These are phyloP conservation scores for Pyrocephalus nanus DNA, from an alignment of 2,797 vertebrate genomes.

Conservation along the genomic window DNA sequence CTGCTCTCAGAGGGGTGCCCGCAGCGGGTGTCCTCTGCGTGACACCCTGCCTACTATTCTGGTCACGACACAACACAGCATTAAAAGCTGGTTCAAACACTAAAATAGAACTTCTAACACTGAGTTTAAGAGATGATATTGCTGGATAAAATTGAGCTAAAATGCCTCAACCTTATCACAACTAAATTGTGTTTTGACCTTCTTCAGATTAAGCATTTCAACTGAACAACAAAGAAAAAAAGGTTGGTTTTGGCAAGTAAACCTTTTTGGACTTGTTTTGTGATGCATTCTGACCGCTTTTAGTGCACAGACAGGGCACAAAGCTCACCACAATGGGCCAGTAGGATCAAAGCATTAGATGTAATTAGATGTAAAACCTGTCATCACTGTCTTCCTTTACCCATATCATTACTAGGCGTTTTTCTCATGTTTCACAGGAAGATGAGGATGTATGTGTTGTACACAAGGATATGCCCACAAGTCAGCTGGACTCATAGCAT, in stretches of 20 bases:
- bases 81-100: constrained; percentile 20
- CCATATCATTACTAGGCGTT: neutral
- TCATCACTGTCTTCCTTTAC: neutral
- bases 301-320: neutral
- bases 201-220: neutral
- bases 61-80: neutral
- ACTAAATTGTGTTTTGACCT: neutral
- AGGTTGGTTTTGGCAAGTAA: neutral
- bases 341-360: neutral
- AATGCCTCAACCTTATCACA: neutral
- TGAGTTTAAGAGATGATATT: neutral
- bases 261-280: neutral
- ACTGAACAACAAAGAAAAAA: neutral
- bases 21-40: constrained; percentile 34
- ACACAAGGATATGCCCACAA: neutral
- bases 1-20: constrained; percentile 15
- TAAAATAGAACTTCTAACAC: neutral
- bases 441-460: neutral
- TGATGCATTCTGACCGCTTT: neutral
- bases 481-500: neutral
- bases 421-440: neutral
- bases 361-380: neutral
- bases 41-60: constrained; percentile 51
- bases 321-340: neutral
- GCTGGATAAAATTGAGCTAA: neutral